Evolutionary conservation across 2,888 invertebrate genomes (phyloP), one percentile per base, ranked within the genome.

Genomic region (Atethmia centrago): DNA sequence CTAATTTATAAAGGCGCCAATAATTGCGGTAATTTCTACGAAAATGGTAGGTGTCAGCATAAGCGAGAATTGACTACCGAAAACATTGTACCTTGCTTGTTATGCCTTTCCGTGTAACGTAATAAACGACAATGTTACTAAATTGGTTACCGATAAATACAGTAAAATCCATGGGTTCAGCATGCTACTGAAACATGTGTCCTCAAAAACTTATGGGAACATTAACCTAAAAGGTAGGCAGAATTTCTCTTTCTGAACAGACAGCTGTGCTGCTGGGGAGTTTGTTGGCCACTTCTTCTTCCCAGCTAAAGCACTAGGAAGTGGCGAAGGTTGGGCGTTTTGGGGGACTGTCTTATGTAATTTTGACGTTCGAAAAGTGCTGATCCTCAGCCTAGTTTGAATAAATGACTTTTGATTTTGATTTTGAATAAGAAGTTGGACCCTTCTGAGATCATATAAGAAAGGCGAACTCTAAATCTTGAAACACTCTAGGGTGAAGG

Each of bases 1-100:
- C 61, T 69, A 81, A 82, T 72, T 82, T 74, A 67, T 58, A 55
- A 63, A 59, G 72, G 62, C 55, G 55, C 67, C 71, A 75, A 82
- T 75, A 70, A 74, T 74, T 65, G 47, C 79, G 65, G 75, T 56
- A 42, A 67, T 61, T 75, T 72, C 69, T 28, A 71, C 53, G 72
- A 73, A 82, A 73, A 82, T 68, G 2, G 12, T 55, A 45, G 2
- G 12, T 55, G 40, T 66, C 71, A 56, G 47, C 56, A 0, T 66
- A 47, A 36, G 42, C 40, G 59, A 71, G 31, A 68, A 77, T 74
- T 72, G 61, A 58, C 72, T 53, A 28, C 53, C 51, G 36, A 72
- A 64, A 53, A 63, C 63, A 62, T 74, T 58, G 47, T 70, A 49
- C 12, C 14, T 55, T 56, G 49, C 14, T n/a, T 40, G 25, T 40